Evolutionary conservation across 2,797 vertebrate genomes (phyloP).

Genomic region (Anisognathus igniventris): DNA sequence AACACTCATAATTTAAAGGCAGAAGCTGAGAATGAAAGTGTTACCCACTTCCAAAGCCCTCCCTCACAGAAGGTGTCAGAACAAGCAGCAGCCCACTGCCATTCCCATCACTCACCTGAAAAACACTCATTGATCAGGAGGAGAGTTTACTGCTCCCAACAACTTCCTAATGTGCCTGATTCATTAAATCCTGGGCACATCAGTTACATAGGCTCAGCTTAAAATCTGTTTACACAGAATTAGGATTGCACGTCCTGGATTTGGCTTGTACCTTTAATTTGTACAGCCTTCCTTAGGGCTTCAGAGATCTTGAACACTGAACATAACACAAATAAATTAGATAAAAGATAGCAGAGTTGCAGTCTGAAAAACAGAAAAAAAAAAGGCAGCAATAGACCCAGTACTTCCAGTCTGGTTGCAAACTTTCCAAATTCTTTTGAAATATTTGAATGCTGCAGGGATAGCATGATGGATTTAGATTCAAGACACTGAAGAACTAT

Average conservation of each 20-base stretch:
- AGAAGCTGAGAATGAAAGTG: not conserved
- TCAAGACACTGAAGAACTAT: not conserved
- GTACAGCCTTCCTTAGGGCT: not conserved
- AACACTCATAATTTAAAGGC: not conserved
- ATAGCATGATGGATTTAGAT: conserved; percentile 23
- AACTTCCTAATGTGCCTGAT: not conserved
- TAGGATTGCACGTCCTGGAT: not conserved
- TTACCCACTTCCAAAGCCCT: not conserved
- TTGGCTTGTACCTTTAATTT: not conserved
- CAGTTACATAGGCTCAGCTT: not conserved
- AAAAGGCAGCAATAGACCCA: not conserved
- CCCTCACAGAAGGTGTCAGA: not conserved
- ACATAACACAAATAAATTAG: not conserved
- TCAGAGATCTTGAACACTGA: not conserved
- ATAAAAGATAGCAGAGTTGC: not conserved
- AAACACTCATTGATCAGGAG: not conserved
- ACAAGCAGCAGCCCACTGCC: not conserved
- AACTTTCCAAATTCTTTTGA: not conserved
- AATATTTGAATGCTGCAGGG: not conserved
- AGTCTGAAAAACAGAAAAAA: not conserved
- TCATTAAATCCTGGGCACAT: not conserved
- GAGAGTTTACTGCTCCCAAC: not conserved
- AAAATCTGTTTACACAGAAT: not conserved
- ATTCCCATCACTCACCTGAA: not conserved
- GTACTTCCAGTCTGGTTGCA: not conserved